Evolutionary conservation across 2,113 vertebrate genomes (phyloP), one percentile per base, ranked within the genome.

Genomic region (Mixornis gularis): DNA sequence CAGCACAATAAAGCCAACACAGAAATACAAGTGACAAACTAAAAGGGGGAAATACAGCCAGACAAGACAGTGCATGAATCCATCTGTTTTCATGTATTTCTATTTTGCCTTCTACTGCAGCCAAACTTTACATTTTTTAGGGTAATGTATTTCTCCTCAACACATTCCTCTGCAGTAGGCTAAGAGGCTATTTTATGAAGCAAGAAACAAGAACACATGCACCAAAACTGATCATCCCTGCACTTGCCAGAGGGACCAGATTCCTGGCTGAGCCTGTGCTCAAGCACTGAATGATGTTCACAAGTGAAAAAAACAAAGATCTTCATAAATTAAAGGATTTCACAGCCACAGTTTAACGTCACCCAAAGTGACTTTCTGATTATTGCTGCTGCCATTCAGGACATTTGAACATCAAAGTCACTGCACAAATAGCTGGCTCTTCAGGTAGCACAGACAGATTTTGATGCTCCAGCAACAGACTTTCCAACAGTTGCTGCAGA

Each of bases 341-440:
- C 32, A 41, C 0, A 0, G 58, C 14, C 38, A 56, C 7, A 17
- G 19, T 17, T 91, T 41, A 88, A 44, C 4, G 5, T 17, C 30
- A 63, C 25, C 17, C 40, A 41, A 30, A 79, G 16, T 0, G 0
- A 80, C 27, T 36, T 82, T 51, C 63, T 64, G 44, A 49, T 80
- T 59, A n/a, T 5, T 49, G 17, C 9, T 77, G 36, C 53, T 74
- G 56, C 56, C 25, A 19, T 63, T 56, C 27, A 49, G 52, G 51
- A 84, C 40, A 40, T 12, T 0, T 83, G 87, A 73, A 85, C 34
- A 60, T 21, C 34, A 26, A 48, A 72, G 40, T 32, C 32, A 48
- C 1, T 38, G 60, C 22, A 68, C 25, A 44, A 82, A 20, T 3
- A 43, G 53, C 4, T n/a, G 25, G 8, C 7, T 74, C 20, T 27